Evolutionary conservation across 2,797 vertebrate genomes (phyloP).

Genomic region (Spea hammondii): DNA sequence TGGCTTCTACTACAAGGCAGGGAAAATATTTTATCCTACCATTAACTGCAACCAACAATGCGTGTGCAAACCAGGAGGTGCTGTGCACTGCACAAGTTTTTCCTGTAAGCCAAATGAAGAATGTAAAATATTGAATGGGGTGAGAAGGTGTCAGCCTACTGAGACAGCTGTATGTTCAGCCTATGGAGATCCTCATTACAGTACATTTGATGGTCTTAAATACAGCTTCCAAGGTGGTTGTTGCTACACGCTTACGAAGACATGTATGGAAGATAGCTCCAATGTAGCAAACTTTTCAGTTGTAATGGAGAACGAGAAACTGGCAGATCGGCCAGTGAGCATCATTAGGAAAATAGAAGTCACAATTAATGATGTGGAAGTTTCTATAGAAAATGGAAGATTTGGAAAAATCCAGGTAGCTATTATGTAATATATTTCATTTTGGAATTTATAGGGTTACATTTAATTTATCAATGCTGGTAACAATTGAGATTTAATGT

Average conservation of each 20-base stretch:
- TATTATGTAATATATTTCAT: too few relatives aligned
- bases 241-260: not conserved
- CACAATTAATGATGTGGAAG: constrained; percentile 53
- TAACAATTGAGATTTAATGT: too few relatives aligned
- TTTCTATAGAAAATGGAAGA: constrained; percentile 56
- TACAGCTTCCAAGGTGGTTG: constrained; percentile 4
- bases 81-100: constrained; percentile 1
- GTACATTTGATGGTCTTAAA: constrained; percentile 14
- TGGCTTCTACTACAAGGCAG: constrained; percentile 30
- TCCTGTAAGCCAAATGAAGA: not conserved
- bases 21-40: constrained; percentile 22
- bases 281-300: constrained; percentile 54
- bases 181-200: not conserved
- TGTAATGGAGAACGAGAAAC: constrained; percentile 54
- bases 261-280: not conserved
- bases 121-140: constrained; percentile 4
- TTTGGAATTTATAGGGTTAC: too few relatives aligned
- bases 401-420: constrained; percentile 58
- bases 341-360: constrained; percentile 35
- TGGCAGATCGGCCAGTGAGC: not conserved
- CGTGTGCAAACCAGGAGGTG: not conserved
- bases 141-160: constrained; percentile 28
- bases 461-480: too few relatives aligned
- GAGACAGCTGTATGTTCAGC: not conserved
- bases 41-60: constrained; percentile 31